phyloP scores from a whole-genome alignment of 2,888 invertebrate species.

The Trachelus iudaicus region DNA sequence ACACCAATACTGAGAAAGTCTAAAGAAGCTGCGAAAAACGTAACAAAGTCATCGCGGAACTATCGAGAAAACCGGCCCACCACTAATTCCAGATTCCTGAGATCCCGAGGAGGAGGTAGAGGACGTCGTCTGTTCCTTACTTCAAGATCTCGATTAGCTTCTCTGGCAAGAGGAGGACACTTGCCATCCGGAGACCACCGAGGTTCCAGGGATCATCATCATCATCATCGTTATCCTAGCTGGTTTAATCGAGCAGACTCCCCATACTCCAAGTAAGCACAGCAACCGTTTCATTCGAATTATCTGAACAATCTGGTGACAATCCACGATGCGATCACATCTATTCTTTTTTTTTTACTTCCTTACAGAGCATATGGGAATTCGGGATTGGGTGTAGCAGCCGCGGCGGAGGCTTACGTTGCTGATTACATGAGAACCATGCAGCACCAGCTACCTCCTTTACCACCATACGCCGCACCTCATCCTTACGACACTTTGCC shows the following conservation, averaged over 20 bases:
- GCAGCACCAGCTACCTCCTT: conserved; percentile 86
- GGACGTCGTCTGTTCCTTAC: conserved; percentile 74
- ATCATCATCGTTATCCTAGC: conserved; percentile 43
- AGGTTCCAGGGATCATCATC: conserved; percentile 54
- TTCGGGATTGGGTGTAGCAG: conserved; percentile 70
- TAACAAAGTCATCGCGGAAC: conserved; percentile 68
- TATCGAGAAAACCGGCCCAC: conserved; percentile 66
- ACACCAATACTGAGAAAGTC: conserved; percentile 87
- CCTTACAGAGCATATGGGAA: conserved; percentile 63
- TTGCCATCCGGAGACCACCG: conserved; percentile 51
- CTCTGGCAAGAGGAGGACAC: conserved; percentile 56
- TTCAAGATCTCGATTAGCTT: conserved; percentile 73
- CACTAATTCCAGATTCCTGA: conserved; percentile 53
- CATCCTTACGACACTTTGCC: conserved; percentile 64
- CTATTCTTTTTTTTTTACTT: conserved; percentile 22
- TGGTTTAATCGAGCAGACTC: conserved; percentile 61
- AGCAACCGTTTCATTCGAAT: not conserved
- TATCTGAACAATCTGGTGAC: not conserved
- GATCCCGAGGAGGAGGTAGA: conserved; percentile 56
- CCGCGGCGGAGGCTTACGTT: conserved; percentile 86
- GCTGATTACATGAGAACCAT: conserved; percentile 91
- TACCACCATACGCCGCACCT: conserved; percentile 87
- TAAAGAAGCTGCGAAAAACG: conserved; percentile 81
- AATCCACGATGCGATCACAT: not conserved
- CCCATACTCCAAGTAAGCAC: conserved; percentile 56